Evolutionary conservation across 2,113 vertebrate genomes (phyloP).

Genomic region (Aegotheles bennettii): DNA sequence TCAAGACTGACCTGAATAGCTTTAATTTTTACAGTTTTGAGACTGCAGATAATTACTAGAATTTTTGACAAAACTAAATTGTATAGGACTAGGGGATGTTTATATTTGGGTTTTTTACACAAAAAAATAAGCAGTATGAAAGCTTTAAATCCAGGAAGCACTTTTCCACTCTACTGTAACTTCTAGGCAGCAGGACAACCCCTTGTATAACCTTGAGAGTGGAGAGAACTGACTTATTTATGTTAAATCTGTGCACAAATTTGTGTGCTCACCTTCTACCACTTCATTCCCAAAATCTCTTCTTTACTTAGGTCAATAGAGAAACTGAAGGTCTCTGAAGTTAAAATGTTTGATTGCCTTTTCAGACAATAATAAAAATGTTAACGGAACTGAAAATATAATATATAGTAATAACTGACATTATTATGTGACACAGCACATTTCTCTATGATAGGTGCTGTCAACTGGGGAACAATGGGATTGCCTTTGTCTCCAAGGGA

Average conservation of each 20-base stretch:
- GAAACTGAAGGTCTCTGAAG: not conserved
- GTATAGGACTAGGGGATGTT: not conserved
- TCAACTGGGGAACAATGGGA: not conserved
- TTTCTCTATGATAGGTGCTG: not conserved
- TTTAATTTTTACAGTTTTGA: not conserved
- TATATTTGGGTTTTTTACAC: not conserved
- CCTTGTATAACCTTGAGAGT: not conserved
- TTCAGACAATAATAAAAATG: not conserved
- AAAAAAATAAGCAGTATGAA: not conserved
- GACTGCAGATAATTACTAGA: not conserved
- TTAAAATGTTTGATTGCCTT: not conserved
- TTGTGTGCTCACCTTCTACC: not conserved
- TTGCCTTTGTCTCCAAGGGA: fast-evolving
- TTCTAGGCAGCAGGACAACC: not conserved
- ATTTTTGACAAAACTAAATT: not conserved
- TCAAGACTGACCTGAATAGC: not conserved
- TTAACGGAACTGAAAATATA: not conserved
- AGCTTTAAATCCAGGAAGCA: not conserved
- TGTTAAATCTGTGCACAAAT: not conserved
- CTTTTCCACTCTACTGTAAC: not conserved
- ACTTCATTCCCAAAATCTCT: not conserved
- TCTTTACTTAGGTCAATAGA: not conserved
- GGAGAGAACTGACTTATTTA: not conserved
- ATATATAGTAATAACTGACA: not conserved
- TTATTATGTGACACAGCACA: not conserved